Evolutionary conservation across 2,113 vertebrate genomes (phyloP).

Genomic region (Dipodomys ordii): DNA sequence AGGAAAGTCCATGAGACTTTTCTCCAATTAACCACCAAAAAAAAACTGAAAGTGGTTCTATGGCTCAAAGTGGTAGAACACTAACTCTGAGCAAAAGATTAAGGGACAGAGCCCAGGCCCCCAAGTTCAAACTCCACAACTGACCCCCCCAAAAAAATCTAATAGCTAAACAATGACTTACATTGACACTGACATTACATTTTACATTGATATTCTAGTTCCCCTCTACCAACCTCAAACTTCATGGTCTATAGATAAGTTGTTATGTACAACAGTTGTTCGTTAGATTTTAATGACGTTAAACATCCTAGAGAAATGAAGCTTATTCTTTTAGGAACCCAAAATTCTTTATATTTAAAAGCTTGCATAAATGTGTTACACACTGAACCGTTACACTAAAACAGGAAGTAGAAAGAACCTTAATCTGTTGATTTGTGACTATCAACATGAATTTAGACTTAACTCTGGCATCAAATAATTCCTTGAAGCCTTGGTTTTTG

Average conservation of each 20-base stretch:
- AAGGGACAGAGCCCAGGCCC: too few species aligned
- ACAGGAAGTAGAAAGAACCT: background rate
- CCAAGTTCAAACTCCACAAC: too few species aligned
- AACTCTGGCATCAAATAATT: background rate
- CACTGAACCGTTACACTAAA: background rate
- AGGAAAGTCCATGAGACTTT: too few species aligned
- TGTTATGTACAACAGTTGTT: background rate
- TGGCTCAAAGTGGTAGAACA: too few species aligned
- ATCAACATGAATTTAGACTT: constrained; percentile 4
- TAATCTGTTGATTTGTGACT: background rate
- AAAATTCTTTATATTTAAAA: constrained; percentile 37
- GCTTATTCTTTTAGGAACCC: constrained; percentile 15
- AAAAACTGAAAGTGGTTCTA: too few species aligned
- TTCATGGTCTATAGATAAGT: background rate
- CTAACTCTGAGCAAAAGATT: too few species aligned
- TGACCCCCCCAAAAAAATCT: background rate
- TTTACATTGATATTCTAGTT: background rate
- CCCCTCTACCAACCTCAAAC: background rate
- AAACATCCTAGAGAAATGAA: background rate
- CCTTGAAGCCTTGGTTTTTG: background rate
- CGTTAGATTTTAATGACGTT: background rate
- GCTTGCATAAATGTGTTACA: constrained; percentile 18
- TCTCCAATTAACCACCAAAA: too few species aligned
- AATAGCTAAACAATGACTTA: constrained; percentile 20
- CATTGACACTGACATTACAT: background rate